Base-by-base conservation (phyloP, 2,888 invertebrate genomes). In the Drosophila tripunctata region DNA sequence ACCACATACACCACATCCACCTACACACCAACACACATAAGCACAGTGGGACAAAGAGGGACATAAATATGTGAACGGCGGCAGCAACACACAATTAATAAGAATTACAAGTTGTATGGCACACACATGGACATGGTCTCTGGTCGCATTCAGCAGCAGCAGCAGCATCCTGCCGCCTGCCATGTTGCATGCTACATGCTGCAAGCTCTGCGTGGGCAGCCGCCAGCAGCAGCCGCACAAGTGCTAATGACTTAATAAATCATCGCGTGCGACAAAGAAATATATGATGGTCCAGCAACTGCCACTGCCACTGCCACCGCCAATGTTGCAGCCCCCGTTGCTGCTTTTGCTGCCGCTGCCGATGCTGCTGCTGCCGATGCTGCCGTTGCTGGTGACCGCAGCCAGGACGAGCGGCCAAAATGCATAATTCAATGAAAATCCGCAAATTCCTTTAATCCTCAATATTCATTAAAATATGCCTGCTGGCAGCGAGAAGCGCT, bases 371-470 rank as follows among this genome's bases (percentile, higher is more conserved):
- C 22, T 51, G 38, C 14, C 52, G 35, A n/a, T 61, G 52, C 19
- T 47, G 54, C 48, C 58, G 56, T 14, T 58, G 58, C 30, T 54
- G 66, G 31, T 38, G 52, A 73, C 74, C 79, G 47, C 70, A 63
- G 60, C 52, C 71, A 61, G 80, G 68, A 76, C 80, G 84, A 88
- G 70, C 56, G 72, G 70, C 73, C 73, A 82, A 87, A 88, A 87
- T 89, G 81, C 87, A 89, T 91, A 90, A 91, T 91, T 91, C 89
- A 90, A 90, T 90, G 89, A 89, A 90, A 90, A 90, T 90, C 90
- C 90, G 80, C 90, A 85, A 90, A 91, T 91, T 90, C 90, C 90
- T 90, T 90, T 90, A 90, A 90, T 90, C 90, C 90, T 88, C 88
- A 89, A 90, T 90, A 91, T 90, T 91, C 90, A 90, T 91, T 91